phyloP scores from a whole-genome alignment of 1,140 invertebrate species.

The Scaptodrosophila lebanonensis region DNA sequence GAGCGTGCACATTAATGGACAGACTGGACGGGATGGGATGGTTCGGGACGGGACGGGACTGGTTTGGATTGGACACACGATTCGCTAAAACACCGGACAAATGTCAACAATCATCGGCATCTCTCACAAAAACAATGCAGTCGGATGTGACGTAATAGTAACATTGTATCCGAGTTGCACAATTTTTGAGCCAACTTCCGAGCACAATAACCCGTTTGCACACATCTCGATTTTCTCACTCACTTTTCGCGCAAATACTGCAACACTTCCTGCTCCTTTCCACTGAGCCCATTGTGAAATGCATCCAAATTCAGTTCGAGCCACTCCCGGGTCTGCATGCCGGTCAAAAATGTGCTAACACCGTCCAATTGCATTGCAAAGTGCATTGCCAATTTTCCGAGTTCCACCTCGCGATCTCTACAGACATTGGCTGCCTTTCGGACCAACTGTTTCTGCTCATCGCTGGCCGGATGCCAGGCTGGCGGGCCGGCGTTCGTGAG shows the following conservation, averaged over 20 bases:
- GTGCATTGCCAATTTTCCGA: conserved; percentile 85
- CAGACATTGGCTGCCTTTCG: conserved; percentile 81
- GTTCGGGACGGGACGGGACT: background rate
- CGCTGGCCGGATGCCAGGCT: conserved; percentile 88
- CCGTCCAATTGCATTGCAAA: conserved; percentile 80
- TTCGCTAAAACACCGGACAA: background rate
- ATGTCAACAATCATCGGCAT: background rate
- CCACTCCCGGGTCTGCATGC: conserved; percentile 82
- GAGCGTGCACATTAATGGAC: conserved; percentile 43
- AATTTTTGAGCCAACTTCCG: conserved; percentile 70
- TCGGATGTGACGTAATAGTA: conserved; percentile 63
- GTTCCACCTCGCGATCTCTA: conserved; percentile 82
- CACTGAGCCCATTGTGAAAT: conserved; percentile 80
- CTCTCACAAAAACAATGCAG: too few species aligned
- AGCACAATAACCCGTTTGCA: conserved; percentile 15
- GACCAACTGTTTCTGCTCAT: conserved; percentile 83
- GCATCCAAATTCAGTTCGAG: conserved; percentile 82
- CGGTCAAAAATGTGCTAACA: conserved; percentile 82
- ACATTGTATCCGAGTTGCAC: conserved; percentile 75
- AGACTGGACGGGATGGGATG: conserved; percentile 3
- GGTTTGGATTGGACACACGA: background rate
- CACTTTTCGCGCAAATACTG: conserved; percentile 82
- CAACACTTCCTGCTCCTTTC: conserved; percentile 81
- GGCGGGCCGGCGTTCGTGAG: conserved; percentile 86
- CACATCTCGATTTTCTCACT: conserved; percentile 67